Percentiles rank a stretch among this genome's conserved stretches.
Conservation (phyloP, 2,888 invertebrate species). For the Spilarctia lutea region DNA sequence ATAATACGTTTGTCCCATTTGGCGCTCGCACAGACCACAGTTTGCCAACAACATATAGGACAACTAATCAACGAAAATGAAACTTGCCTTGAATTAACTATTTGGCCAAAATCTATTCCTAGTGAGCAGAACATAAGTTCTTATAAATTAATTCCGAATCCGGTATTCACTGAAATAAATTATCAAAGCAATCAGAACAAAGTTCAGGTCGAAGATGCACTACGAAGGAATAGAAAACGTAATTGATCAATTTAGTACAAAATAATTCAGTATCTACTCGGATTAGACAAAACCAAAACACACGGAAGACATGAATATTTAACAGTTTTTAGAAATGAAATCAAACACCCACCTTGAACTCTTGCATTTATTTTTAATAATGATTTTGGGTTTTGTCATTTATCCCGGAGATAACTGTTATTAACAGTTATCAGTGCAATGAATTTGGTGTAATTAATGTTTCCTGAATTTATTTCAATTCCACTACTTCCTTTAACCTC, state of each 20-base stretch:
- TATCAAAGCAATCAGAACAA: neutral
- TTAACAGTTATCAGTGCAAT: neutral
- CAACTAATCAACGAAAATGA: conserved; percentile 34
- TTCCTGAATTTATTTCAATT: conserved; percentile 20
- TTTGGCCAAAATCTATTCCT: neutral
- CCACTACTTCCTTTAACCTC: conserved; percentile 42
- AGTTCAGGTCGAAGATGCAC: no score
- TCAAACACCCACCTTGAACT: neutral
- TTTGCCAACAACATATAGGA: conserved; percentile 46
- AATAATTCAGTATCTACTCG: no score
- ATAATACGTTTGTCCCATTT: conserved; percentile 49
- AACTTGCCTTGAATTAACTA: neutral
- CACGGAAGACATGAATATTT: no score
- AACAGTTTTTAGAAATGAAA: neutral
- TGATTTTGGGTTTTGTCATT: neutral
- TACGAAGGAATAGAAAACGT: no score
- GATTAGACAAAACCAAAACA: no score
- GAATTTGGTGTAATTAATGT: conserved; percentile 5
- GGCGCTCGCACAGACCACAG: conserved; percentile 41
- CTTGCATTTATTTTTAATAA: neutral
- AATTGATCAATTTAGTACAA: no score
- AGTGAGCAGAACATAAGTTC: neutral
- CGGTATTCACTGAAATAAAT: neutral
- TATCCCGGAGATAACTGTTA: neutral
- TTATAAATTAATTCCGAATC: neutral